Base-by-base conservation (phyloP, 2,888 invertebrate genomes). In the Apeira syringaria region DNA sequence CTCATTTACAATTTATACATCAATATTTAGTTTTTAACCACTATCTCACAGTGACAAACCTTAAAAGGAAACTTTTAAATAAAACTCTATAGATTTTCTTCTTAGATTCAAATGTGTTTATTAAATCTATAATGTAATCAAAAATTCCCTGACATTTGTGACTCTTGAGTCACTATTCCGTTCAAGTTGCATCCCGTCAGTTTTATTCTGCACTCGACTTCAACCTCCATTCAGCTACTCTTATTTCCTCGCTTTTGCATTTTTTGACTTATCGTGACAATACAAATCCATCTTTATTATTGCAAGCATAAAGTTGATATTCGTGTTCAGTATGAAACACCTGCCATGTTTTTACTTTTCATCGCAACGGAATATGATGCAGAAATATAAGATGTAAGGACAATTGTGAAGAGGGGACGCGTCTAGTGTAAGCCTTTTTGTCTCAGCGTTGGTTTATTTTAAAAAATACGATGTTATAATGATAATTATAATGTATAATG, bases 381-480 rank as follows among this genome's bases (percentile, higher is more conserved):
- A 84, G 82, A 80, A 85, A 85, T 87, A 79, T 83, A 81, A 88
- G 84, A 85, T 80, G 83, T 80, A 77, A 83, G 77, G 83, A 87
- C 87, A 85, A 85, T 86, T 81, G 84, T 77, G 78, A 72, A 62
- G 73, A 74, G 71, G 61, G 68, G 62, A 73, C 70, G 74, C 68
- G 71, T 80, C 76, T 70, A 73, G 71, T 67, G 73, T 66, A 24
- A 31, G 66, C 68, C 56, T 68, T 68, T 78, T 78, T 80, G 76
- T 81, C 71, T 70, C 59, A 51, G 56, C 59, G 50, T 61, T 59
- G 61, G 62, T 35, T 65, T 65, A 72, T 71, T 42, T 69, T 69
- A 68, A 66, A 66, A 59, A 64, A 50, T 5, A 17, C 17, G 17
- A 17, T 17, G 17, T 1, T n/a, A n/a, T n/a, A n/a, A n/a, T n/a